These are phyloP conservation scores for Pipra filicauda DNA, from an alignment of 2,113 vertebrate genomes.

Conservation along the genomic window DNA sequence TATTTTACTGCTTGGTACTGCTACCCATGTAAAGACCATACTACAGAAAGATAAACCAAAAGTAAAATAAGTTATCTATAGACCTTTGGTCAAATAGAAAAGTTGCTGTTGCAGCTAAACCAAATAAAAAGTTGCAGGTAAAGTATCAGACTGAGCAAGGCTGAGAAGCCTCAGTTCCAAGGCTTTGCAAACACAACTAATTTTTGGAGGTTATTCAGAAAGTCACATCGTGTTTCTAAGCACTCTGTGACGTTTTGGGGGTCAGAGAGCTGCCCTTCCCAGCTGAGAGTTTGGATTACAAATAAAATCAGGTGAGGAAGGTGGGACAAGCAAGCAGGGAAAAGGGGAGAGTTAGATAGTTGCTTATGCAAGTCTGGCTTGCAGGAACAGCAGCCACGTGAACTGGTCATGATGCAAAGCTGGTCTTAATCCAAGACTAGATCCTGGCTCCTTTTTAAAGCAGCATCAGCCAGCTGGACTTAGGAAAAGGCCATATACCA, in stretches of 20 bases:
- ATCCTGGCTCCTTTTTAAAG: not conserved
- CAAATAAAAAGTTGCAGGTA: not conserved
- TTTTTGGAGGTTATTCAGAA: not conserved
- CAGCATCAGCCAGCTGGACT: not conserved
- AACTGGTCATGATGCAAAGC: not conserved
- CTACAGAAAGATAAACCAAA: not conserved
- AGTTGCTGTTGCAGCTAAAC: not conserved
- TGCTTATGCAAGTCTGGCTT: not conserved
- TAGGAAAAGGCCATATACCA: rapidly evolving
- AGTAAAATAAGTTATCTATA: not conserved
- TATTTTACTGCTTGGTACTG: not conserved
- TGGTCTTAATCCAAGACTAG: not conserved
- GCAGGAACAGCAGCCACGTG: not conserved
- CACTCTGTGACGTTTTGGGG: too few species aligned
- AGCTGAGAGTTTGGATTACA: not conserved
- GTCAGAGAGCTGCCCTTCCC: not conserved
- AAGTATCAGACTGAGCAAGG: not conserved
- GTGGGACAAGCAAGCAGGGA: not conserved
- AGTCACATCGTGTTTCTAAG: not conserved
- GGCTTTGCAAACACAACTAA: not conserved
- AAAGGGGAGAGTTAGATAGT: not conserved
- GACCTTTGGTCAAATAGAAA: not conserved
- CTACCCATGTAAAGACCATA: not conserved
- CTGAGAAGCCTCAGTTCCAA: not conserved
- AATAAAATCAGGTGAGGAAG: not conserved